Evolutionary conservation across 1,140 invertebrate genomes (phyloP).

Genomic region (Ceratina japonica): DNA sequence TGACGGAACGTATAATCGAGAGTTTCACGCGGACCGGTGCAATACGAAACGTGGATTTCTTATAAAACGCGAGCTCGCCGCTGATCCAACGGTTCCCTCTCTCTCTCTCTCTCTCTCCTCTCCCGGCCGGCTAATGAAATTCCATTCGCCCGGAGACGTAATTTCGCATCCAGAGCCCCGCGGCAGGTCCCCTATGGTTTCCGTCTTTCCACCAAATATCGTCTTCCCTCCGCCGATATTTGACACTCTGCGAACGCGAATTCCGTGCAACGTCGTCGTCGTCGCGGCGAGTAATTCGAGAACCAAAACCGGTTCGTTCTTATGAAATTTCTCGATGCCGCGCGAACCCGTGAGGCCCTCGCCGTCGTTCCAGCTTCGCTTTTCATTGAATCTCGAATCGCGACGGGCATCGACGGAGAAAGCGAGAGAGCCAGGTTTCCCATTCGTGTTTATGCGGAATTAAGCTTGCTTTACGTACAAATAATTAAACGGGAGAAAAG

Average conservation of each 20-base stretch:
- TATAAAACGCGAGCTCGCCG: not conserved
- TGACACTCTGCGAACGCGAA: constrained; percentile 44
- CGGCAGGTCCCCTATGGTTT: not conserved
- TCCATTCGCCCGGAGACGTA: not conserved
- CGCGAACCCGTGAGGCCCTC: constrained; percentile 29
- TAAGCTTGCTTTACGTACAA: constrained; percentile 5
- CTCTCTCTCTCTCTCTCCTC: not conserved
- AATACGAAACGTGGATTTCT: not conserved
- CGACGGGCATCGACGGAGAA: not conserved
- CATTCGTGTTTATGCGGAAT: not conserved
- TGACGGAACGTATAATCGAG: too few species aligned
- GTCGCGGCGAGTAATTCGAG: constrained; percentile 40
- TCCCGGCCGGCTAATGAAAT: not conserved
- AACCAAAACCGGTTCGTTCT: constrained; percentile 54
- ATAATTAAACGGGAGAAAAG: not conserved
- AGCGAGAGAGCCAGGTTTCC: not conserved
- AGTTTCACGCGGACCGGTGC: too few species aligned
- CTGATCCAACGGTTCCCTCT: not conserved
- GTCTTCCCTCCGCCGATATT: constrained; percentile 24
- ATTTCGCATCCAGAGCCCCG: not conserved
- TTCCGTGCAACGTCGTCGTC: not conserved
- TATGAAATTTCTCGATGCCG: constrained; percentile 53
- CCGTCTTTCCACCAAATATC: constrained; percentile 19
- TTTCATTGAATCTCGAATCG: constrained; percentile 32
- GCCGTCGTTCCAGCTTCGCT: constrained; percentile 24